phyloP scores from a whole-genome alignment of 2,113 vertebrate genomes.

The Leiothrix lutea region DNA sequence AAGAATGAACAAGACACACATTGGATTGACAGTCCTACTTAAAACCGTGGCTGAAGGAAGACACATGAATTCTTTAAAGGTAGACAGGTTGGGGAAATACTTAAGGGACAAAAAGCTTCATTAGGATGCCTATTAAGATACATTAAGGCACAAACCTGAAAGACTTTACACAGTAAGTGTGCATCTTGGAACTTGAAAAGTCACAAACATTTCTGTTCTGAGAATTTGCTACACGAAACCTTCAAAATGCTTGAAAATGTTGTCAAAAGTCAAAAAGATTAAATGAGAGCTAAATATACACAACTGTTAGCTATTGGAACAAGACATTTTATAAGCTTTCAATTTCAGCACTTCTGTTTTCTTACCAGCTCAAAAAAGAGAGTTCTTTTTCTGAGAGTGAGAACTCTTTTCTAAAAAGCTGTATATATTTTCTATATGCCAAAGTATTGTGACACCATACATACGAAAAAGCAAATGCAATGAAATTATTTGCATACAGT shows the following conservation, averaged over 20 bases:
- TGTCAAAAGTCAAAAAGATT: not conserved
- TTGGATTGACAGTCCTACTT: not conserved
- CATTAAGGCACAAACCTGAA: not conserved
- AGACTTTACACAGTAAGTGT: not conserved
- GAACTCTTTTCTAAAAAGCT: not conserved
- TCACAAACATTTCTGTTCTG: not conserved
- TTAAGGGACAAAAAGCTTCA: not conserved
- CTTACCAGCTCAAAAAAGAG: not conserved
- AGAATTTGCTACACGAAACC: not conserved
- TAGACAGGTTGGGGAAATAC: not conserved
- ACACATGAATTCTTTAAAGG: not conserved
- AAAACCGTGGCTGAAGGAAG: not conserved
- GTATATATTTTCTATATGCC: not conserved
- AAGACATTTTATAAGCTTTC: not conserved
- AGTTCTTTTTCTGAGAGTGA: no score
- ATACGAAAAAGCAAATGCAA: not conserved
- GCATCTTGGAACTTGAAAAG: not conserved
- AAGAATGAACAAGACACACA: not conserved
- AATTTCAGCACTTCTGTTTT: not conserved
- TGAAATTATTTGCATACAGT: not conserved
- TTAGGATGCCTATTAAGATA: not conserved
- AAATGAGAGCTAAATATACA: not conserved
- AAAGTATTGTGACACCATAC: not conserved
- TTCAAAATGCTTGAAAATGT: not conserved
- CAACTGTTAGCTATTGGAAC: not conserved